These are phyloP conservation scores for Scarus forsteni DNA, from an alignment of 2,797 vertebrate genomes.

Conservation along the genomic window DNA sequence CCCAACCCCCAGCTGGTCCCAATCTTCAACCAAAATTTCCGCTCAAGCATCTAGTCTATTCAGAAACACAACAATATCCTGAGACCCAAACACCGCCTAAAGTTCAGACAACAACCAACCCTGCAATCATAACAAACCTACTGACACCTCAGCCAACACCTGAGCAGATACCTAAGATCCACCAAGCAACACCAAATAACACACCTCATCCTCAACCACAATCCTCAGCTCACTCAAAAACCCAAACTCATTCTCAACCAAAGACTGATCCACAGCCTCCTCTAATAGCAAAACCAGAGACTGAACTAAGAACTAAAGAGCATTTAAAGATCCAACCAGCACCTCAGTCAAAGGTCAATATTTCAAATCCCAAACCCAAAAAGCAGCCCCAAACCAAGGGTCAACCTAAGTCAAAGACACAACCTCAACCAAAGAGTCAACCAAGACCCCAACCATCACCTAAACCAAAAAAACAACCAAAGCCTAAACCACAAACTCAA, in stretches of 20 bases:
- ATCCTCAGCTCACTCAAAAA: constrained; percentile 34
- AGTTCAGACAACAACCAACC: constrained; percentile 16
- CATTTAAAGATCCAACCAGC: not conserved
- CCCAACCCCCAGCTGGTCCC: constrained; percentile 4
- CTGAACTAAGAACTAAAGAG: not conserved
- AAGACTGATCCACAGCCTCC: constrained; percentile 1
- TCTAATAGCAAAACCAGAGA: not conserved
- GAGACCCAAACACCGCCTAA: constrained; percentile 22
- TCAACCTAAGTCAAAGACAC: not conserved
- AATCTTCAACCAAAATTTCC: constrained; percentile 18
- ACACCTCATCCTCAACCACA: constrained; percentile 27
- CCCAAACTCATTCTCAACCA: constrained; percentile 4
- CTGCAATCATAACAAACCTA: not conserved
- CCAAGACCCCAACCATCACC: not conserved
- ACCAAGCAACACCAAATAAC: constrained; percentile 18
- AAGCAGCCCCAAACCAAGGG: not conserved
- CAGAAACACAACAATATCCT: constrained; percentile 15
- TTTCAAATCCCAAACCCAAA: not conserved
- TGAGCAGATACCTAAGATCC: constrained; percentile 13
- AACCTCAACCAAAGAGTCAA: not conserved
- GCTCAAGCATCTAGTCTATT: constrained; percentile 4
- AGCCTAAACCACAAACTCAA: not conserved
- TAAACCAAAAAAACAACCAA: not conserved
- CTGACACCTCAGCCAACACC: constrained; percentile 7
- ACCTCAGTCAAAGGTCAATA: not conserved